Evolutionary conservation across 1,140 invertebrate species (phyloP), one percentile per base, ranked within the genome.

Genomic region (Drosophila pruinosa): DNA sequence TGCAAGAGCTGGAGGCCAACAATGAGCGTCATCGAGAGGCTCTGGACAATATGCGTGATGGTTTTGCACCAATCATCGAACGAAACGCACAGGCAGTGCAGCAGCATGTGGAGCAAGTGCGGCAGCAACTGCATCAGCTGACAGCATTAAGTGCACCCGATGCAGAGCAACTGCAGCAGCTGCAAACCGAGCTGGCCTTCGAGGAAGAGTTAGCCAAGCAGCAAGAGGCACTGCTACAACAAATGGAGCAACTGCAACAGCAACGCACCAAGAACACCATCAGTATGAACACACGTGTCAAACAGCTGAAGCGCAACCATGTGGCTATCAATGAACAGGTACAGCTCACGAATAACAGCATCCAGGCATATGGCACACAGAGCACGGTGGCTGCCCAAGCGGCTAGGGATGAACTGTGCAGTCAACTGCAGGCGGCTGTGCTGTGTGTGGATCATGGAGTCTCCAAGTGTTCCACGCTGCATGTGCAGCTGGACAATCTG

Each of bases 401-500:
- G 0, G 75, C 82, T 10, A 52, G 53, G 5, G 24, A 52, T 1
- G 75, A 81, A n/a, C 64, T 86, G 5, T 53, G 52, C 47, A 45
- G 22, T 4, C 82, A 72, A 14, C 39, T 83, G 43, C 75, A 85
- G 4, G 21, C 52, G 2, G 74, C 71, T 6, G 54, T 68, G n/a
- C 39, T 64, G 10, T 75, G 50, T 8, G 52, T 79, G 2, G 80
- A 90, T 65, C 64, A 78, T 6, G 45, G 71, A 12, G 68, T 80
- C 2, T 70, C 71, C 4, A 82, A 89, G 43, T 77, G 79, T 21
- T 80, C 73, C 1, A 72, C 68, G 63, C 54, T 90, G 3, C 68
- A 90, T 12, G 70, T 72, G 12, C 75, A 88, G 31, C 4, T 89
- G 4, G 61, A 75, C 4, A 89, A 88, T 57, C 61, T 88, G 6